These are phyloP conservation scores for Tetragonisca angustula DNA, from an alignment of 2,888 invertebrate species.

Conservation along the genomic window DNA sequence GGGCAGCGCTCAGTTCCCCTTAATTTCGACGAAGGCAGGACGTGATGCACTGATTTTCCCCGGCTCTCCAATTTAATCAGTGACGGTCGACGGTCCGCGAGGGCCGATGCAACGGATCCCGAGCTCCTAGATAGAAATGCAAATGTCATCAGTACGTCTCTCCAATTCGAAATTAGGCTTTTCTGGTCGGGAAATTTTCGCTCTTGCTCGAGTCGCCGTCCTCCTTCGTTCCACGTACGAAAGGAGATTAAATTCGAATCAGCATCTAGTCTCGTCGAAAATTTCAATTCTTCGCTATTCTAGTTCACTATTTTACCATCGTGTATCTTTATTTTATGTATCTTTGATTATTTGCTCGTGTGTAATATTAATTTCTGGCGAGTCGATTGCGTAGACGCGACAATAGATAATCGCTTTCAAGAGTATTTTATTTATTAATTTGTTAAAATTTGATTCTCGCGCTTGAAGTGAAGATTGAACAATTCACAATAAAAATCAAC, in stretches of 20 bases:
- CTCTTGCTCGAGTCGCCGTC: background rate
- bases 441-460: no score
- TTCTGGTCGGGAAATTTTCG: slow-evolving; percentile 19
- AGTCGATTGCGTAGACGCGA: no score
- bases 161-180: slow-evolving; percentile 47
- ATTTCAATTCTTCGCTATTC: background rate
- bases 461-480: no score
- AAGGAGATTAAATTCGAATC: background rate
- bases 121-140: slow-evolving; percentile 55
- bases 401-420: no score
- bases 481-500: no score
- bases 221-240: background rate
- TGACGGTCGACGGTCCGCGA: slow-evolving; percentile 32
- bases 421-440: no score
- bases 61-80: slow-evolving; percentile 58
- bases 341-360: no score
- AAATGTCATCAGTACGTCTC: slow-evolving; percentile 47
- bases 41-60: slow-evolving; percentile 50
- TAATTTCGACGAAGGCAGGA: slow-evolving; percentile 36
- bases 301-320: background rate
- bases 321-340: background rate
- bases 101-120: slow-evolving; percentile 28
- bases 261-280: background rate
- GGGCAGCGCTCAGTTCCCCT: slow-evolving; percentile 31
- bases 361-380: no score